phyloP scores from a whole-genome alignment of 2,797 vertebrate species.

The Serranus cabrilla region DNA sequence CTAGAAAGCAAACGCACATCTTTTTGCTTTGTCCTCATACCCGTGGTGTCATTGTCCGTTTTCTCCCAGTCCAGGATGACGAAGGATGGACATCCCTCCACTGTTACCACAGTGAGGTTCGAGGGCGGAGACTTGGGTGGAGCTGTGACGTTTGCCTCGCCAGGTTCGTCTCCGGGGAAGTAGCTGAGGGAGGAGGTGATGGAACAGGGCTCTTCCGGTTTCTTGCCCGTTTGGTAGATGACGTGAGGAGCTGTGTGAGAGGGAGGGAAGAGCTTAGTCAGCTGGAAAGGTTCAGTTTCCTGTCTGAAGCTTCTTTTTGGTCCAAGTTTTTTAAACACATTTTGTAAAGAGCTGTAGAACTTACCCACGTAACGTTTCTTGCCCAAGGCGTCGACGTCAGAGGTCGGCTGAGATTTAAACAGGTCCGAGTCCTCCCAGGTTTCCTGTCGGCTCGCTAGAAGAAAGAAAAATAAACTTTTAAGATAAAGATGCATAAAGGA shows the following conservation, averaged over 20 bases:
- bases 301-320: not conserved
- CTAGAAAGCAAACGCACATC: not conserved
- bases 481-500: not conserved
- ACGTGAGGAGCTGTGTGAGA: conserved; percentile 89
- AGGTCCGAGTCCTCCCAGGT: conserved; percentile 89
- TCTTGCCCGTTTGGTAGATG: conserved; percentile 91
- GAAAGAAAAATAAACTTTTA: conserved; percentile 1
- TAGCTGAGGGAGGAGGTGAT: conserved; percentile 92
- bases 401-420: conserved; percentile 90
- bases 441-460: conserved; percentile 73
- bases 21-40: conserved; percentile 66
- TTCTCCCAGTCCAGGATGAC: conserved; percentile 95
- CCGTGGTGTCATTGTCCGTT: conserved; percentile 92
- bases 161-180: conserved; percentile 87
- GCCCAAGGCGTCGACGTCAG: conserved; percentile 91
- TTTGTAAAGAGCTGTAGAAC: not conserved
- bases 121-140: conserved; percentile 90
- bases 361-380: conserved; percentile 92
- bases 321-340: too few relatives aligned
- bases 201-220: conserved; percentile 92
- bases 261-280: not conserved
- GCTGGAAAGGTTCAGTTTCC: not conserved
- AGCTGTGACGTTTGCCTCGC: conserved; percentile 81
- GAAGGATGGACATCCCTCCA: conserved; percentile 95
- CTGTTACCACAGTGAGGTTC: conserved; percentile 95